Evolutionary conservation across 2,797 vertebrate species (phyloP).

Genomic region (Neomorphus geoffroyi): DNA sequence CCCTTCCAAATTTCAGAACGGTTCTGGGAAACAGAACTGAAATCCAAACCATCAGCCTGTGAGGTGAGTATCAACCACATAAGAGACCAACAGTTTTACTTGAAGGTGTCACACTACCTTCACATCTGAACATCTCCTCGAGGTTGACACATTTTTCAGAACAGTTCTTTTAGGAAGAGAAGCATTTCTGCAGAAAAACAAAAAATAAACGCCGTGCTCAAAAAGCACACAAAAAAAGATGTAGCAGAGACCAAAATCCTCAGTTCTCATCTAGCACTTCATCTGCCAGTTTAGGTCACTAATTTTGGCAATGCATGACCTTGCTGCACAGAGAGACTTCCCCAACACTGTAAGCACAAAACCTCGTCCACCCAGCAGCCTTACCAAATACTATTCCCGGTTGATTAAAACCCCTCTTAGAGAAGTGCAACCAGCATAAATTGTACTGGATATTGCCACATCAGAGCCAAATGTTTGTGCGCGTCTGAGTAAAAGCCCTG

Average conservation of each 20-base stretch:
- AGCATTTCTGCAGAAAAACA: not conserved
- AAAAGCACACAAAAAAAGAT: not conserved
- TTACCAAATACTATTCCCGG: not conserved
- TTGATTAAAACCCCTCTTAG: not conserved
- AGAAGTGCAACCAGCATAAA: not conserved
- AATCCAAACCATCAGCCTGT: not conserved
- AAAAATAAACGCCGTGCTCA: not conserved
- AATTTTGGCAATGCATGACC: not conserved
- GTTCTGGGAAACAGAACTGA: not conserved
- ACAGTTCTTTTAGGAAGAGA: not conserved
- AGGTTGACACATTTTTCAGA: not conserved
- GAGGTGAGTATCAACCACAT: not conserved
- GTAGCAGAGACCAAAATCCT: not conserved
- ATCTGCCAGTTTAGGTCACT: not conserved
- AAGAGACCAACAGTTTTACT: not conserved
- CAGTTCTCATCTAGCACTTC: not conserved
- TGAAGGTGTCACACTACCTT: not conserved
- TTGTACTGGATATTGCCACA: accelerated
- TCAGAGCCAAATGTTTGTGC: not conserved
- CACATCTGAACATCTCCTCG: not conserved
- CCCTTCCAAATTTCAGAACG: not conserved
- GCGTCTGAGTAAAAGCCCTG: not conserved
- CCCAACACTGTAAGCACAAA: not conserved
- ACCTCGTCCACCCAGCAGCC: not conserved
- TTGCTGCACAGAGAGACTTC: not conserved